Base-by-base conservation (phyloP, 2,888 invertebrate species). In the Lepidocyrtinus sp. region DNA sequence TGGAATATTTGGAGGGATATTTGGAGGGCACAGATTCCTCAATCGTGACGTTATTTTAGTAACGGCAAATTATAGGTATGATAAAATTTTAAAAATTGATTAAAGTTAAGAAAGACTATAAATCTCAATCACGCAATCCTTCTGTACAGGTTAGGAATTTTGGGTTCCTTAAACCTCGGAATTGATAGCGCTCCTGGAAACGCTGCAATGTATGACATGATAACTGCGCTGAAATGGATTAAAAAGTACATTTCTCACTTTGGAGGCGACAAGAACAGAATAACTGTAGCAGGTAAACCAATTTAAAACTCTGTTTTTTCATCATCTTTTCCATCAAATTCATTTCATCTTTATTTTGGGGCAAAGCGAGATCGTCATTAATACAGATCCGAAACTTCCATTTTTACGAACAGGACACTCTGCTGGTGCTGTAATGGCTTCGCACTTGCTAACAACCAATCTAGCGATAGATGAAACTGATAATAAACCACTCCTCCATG, bases 211-310 rank as follows among this genome's bases (percentile, higher is more conserved):
- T 84, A 84, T 46, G 84, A 85, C 62, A 62, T 77, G n/a, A 27
- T 83, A 21, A 78, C 80, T 1, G 82, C 78, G 2, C 55, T 85
- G 2, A 72, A 82, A 69, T 85, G 83, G 83, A 77, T 85, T 17
- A 71, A 85, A 22, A 62, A 46, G 21, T 74, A 83, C 61, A 83
- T 85, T 61, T 36, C n/a, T 0, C 62, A 75, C 17, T 83, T 76
- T 55, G 79, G 75, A 50, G 76, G 81, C 1, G 69, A 83, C 25
- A 36, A 50, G 2, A 24, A 71, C 5, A 68, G 9, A 17, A 50
- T 83, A 2, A 81, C 81, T 1, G 55, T 81, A 0, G 12, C 77
- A 65, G 82, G 83, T 81, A 70, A 46, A n/a, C n/a, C n/a, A 21
- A 59, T n/a, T n/a, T n/a, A n/a, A n/a, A n/a, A n/a, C n/a, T n/a